Percentiles rank a stretch among this genome's conserved stretches.
These are phyloP conservation scores for Lypha dubia DNA, from an alignment of 2,888 invertebrate species.

Conservation along the genomic window DNA sequence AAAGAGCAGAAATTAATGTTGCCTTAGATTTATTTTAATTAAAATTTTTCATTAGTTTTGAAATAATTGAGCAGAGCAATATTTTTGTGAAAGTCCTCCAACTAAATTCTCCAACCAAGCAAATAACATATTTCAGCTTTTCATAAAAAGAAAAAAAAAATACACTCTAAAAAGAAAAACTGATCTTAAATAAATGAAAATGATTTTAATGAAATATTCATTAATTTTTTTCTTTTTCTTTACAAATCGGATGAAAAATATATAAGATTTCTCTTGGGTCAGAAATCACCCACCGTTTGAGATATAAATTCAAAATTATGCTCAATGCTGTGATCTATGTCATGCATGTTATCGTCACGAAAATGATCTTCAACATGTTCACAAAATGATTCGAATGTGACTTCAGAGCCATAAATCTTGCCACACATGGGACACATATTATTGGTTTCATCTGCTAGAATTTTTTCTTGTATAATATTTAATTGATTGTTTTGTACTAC, in stretches of 20 bases:
- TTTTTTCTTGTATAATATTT: constrained; percentile 80
- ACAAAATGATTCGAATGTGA: constrained; percentile 87
- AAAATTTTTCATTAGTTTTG: not conserved
- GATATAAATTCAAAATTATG: constrained; percentile 85
- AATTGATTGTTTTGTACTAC: constrained; percentile 75
- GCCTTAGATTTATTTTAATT: no score
- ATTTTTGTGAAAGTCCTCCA: no score
- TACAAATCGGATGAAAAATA: constrained; percentile 81
- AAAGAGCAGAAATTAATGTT: no score
- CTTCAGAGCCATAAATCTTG: constrained; percentile 85
- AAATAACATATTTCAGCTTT: not conserved
- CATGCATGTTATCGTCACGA: constrained; percentile 84
- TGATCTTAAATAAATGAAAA: constrained; percentile 1
- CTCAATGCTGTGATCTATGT: constrained; percentile 84
- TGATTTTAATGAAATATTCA: not conserved
- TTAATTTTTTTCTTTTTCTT: constrained; percentile 37
- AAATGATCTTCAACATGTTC: constrained; percentile 92
- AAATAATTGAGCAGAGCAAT: no score
- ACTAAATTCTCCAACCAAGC: no score
- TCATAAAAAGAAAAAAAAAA: not conserved
- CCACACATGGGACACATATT: constrained; percentile 92
- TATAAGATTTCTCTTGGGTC: constrained; percentile 79
- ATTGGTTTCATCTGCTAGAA: constrained; percentile 79
- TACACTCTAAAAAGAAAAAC: not conserved
- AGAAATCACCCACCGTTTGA: constrained; percentile 83